phyloP scores from a whole-genome alignment of 2,113 vertebrate species.

The Tyto alba region DNA sequence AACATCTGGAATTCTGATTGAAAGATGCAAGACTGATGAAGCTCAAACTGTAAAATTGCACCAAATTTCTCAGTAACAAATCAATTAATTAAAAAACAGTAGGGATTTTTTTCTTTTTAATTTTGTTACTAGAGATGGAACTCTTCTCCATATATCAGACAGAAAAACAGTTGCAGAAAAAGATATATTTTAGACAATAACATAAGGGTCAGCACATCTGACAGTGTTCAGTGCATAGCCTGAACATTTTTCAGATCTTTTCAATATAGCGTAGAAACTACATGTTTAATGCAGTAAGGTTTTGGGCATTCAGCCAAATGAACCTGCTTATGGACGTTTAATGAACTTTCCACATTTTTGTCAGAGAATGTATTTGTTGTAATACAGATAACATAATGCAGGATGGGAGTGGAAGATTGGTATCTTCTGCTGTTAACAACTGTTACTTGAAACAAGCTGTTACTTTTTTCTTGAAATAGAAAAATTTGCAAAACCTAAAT shows the following conservation, averaged over 20 bases:
- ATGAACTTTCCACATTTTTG: not conserved
- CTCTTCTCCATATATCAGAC: not conserved
- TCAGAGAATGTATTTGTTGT: not conserved
- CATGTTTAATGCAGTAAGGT: not conserved
- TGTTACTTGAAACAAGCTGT: too few species aligned
- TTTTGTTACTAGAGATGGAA: not conserved
- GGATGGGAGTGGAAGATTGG: not conserved
- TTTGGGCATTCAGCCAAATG: not conserved
- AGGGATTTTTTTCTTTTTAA: not conserved
- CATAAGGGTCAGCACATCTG: not conserved
- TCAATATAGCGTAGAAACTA: not conserved
- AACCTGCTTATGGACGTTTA: not conserved
- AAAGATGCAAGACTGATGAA: not conserved
- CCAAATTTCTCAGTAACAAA: not conserved
- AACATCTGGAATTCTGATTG: not conserved
- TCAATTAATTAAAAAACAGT: not conserved
- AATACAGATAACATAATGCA: not conserved
- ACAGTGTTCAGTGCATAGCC: not conserved
- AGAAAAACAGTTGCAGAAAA: not conserved
- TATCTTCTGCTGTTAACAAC: not conserved
- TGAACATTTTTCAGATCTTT: not conserved
- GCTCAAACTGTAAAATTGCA: not conserved
- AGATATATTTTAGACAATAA: not conserved
- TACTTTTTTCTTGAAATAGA: too few species aligned
- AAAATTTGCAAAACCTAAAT: not conserved